phyloP scores from a whole-genome alignment of 2,888 invertebrate genomes.

The Drosophila niveifrons region DNA sequence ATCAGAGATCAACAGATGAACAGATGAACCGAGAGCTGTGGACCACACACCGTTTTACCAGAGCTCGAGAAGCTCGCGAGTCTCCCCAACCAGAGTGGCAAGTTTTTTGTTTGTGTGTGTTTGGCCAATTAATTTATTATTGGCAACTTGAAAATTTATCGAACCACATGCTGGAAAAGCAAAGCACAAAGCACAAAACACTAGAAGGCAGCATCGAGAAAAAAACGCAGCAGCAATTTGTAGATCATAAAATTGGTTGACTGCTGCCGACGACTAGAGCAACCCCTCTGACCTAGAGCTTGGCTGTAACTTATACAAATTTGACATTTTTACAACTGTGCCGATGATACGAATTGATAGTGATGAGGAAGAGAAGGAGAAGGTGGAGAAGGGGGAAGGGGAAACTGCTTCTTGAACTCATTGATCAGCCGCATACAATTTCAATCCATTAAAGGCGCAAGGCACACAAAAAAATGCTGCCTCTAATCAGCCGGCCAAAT shows the following conservation, averaged over 20 bases:
- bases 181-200: constrained; percentile 8
- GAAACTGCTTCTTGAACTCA: constrained; percentile 21
- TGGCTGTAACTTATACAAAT: constrained; percentile 75
- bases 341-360: constrained; percentile 13
- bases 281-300: not conserved
- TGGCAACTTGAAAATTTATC: constrained; percentile 76
- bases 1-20: not conserved
- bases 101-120: constrained; percentile 48
- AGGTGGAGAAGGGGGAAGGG: no score
- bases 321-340: constrained; percentile 77
- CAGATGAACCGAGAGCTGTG: constrained; percentile 12
- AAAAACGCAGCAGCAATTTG: constrained; percentile 72
- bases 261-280: constrained; percentile 20
- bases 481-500: constrained; percentile 75
- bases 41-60: constrained; percentile 60
- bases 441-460: constrained; percentile 51
- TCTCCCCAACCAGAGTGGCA: constrained; percentile 53
- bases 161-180: constrained; percentile 44
- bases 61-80: not conserved
- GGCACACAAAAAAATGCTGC: constrained; percentile 62
- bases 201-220: constrained; percentile 23
- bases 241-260: constrained; percentile 73
- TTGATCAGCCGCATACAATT: constrained; percentile 58
- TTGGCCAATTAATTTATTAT: constrained; percentile 77
- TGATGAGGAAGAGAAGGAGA: no score